Conservation (phyloP, 1,140 invertebrate genomes). For the Pygmarrhopalites habei region DNA sequence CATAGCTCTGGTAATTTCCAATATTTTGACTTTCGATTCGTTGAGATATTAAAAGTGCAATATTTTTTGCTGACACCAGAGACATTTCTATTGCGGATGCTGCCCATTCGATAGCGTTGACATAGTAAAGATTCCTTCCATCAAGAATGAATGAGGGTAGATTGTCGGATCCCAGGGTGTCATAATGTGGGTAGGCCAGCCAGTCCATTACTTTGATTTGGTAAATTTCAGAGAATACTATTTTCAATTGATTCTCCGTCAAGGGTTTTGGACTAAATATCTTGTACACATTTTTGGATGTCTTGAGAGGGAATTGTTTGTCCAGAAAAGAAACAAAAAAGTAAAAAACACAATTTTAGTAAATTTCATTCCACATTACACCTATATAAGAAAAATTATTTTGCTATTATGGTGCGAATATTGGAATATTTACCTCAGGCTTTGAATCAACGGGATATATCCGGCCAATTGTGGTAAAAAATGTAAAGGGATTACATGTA, state of each 20-base stretch:
- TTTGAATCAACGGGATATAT: constrained; percentile 30
- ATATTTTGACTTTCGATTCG: neutral
- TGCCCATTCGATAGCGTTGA: constrained; percentile 61
- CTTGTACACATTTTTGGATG: constrained; percentile 52
- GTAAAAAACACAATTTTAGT: no score
- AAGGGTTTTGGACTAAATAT: constrained; percentile 52
- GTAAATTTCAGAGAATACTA: constrained; percentile 49
- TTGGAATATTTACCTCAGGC: no score
- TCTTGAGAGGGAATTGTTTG: no score
- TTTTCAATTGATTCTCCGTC: constrained; percentile 45
- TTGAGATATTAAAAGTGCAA: constrained; percentile 51
- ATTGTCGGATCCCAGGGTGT: constrained; percentile 32
- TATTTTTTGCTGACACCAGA: constrained; percentile 57
- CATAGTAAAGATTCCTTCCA: constrained; percentile 53
- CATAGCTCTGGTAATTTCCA: no score
- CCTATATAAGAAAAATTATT: no score
- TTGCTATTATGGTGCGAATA: no score
- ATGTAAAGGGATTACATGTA: constrained; percentile 45
- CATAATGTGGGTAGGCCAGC: constrained; percentile 60
- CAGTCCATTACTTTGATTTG: constrained; percentile 47
- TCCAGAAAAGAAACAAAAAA: no score
- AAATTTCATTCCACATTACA: no score
- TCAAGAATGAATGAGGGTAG: constrained; percentile 50
- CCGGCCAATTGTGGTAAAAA: constrained; percentile 45
- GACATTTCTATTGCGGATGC: constrained; percentile 68